These are phyloP conservation scores for Cherax quadricarinatus DNA, from an alignment of 1,140 invertebrate species.

Conservation along the genomic window DNA sequence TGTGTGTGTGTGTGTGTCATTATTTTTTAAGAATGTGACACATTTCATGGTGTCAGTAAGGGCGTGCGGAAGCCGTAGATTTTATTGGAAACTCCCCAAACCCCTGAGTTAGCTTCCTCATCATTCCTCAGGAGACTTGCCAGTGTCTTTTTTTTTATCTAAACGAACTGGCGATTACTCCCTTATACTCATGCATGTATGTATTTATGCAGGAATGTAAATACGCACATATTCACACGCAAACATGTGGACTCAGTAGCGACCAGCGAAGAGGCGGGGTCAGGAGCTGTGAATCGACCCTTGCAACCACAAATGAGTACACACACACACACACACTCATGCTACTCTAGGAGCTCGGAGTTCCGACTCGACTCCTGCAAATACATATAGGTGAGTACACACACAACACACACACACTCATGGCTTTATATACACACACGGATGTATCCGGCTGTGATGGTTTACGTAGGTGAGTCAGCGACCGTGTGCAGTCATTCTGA, in stretches of 20 bases:
- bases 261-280: too few relatives aligned
- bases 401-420: too few relatives aligned
- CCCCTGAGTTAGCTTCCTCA: not conserved
- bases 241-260: too few relatives aligned
- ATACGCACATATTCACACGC: slow-evolving; percentile 37
- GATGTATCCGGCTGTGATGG: slow-evolving; percentile 45
- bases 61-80: not conserved
- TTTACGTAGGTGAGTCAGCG: slow-evolving; percentile 53
- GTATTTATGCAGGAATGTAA: slow-evolving; percentile 22
- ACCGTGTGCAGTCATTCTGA: not conserved
- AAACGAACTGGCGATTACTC: too few relatives aligned
- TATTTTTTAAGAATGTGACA: not conserved
- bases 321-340: too few relatives aligned
- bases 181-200: slow-evolving; percentile 17
- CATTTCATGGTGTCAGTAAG: too few relatives aligned
- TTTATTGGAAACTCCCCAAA: not conserved
- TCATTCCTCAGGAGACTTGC: not conserved
- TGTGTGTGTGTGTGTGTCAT: not conserved
- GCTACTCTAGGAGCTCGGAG: too few relatives aligned
- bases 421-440: too few relatives aligned
- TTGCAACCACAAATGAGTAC: too few relatives aligned
- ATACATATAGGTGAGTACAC: too few relatives aligned
- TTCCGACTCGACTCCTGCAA: too few relatives aligned
- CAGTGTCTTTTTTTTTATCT: not conserved
- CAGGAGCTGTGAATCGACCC: too few relatives aligned